Percentiles rank a stretch among this genome's conserved stretches.
These are phyloP conservation scores for Lanius collurio DNA, from an alignment of 2,113 vertebrate genomes.

Conservation along the genomic window DNA sequence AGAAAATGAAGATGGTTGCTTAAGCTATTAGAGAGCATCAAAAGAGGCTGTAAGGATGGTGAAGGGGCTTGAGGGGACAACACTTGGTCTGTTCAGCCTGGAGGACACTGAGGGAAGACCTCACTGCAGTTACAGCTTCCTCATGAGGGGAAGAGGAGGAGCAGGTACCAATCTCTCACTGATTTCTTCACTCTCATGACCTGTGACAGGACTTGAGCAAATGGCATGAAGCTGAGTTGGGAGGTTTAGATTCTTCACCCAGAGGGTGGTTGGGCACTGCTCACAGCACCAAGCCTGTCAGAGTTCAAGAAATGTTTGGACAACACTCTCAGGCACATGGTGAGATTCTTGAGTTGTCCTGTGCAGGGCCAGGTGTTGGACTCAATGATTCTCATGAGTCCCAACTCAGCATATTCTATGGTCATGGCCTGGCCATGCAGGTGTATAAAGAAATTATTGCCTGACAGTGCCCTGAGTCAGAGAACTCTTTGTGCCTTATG, in stretches of 20 bases:
- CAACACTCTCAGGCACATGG: fast-evolving
- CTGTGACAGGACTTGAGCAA: not conserved
- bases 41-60: not conserved
- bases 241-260: not conserved
- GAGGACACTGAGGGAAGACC: not conserved
- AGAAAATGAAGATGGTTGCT: not conserved
- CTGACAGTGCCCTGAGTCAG: not conserved
- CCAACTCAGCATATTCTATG: not conserved
- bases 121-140: not conserved
- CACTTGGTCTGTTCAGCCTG: not conserved
- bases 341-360: not conserved
- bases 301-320: fast-evolving
- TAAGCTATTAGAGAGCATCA: not conserved
- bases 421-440: not conserved
- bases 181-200: not conserved
- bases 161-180: not conserved
- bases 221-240: not conserved
- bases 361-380: not conserved
- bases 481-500: fast-evolving
- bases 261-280: not conserved
- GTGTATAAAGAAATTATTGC: not conserved
- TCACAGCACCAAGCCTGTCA: not conserved
- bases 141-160: fast-evolving
- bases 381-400: not conserved
- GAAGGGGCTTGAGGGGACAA: not conserved